Evolutionary conservation across 1,140 invertebrate species (phyloP), one percentile per base, ranked within the genome.

Genomic region (Pseudomyrmex dendroicus): DNA sequence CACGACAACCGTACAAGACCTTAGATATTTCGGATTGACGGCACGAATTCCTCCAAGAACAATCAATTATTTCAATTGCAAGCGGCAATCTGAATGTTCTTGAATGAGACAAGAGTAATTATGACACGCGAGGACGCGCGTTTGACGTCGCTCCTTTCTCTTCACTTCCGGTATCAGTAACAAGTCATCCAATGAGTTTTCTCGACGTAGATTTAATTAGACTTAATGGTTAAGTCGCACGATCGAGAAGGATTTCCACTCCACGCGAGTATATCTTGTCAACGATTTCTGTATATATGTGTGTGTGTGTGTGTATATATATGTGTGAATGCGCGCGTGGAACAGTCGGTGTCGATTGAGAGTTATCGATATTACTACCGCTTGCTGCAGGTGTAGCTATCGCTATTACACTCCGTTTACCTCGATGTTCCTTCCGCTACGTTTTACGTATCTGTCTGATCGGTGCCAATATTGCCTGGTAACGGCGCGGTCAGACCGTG

Each of bases 131-230:
- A 67, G 73, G 50, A 86, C 73, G 64, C 50, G 66, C 59, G 56
- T 52, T 25, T 25, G 3, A 25, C 25, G 0, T 35, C 0, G 35
- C 35, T 35, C 5, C 0, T 35, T 7, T 35, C 35, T 35, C 54
- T 15, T 84, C 61, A 52, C 48, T 64, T 2, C 12, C 72, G 73
- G 48, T 48, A 62, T 84, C 52, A 57, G 54, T 72, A 84, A 76
- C 76, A 80, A 88, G 56, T 86, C 72, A 44, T 25, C 35, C 86
- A 89, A 88, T 80, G 83, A 89, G 57, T 83, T 35, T 59, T 48
- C 83, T 13, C 20, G 66, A 76, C 20, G 54, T 63, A 73, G 44
- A 35, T 64, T 57, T 70, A 78, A 70, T 62, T 61, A 61, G 46
- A 84, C 67, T 78, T 84, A 84, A 86, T 87, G 56, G 67, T 17